Evolutionary conservation across 1,140 invertebrate genomes (phyloP).

Genomic region (Neodiprion lecontei): DNA sequence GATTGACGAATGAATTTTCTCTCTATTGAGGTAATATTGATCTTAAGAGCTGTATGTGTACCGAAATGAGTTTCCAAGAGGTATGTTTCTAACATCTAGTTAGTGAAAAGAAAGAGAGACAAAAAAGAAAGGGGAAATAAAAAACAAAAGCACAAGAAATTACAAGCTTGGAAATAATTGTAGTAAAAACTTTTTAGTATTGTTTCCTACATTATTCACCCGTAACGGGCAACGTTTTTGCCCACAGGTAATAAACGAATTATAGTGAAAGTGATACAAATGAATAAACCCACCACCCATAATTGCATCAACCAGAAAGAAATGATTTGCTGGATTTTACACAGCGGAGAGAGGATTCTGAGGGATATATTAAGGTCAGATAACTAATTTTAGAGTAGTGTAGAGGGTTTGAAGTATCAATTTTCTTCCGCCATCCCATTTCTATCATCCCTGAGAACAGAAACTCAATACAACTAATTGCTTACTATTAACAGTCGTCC

Average conservation of each 20-base stretch:
- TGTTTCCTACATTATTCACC: slow-evolving; percentile 17
- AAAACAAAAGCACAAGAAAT: too few species aligned
- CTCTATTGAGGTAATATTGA: not conserved
- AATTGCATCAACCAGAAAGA: slow-evolving; percentile 19
- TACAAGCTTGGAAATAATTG: too few species aligned
- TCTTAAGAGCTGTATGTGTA: not conserved
- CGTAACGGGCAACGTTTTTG: slow-evolving; percentile 44
- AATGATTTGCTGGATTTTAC: slow-evolving; percentile 31
- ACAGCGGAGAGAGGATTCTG: slow-evolving; percentile 27
- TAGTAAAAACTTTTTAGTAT: not conserved
- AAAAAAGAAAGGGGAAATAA: too few species aligned
- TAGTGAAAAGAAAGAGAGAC: too few species aligned
- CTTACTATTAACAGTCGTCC: not conserved
- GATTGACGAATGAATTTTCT: too few species aligned
- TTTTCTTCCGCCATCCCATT: not conserved
- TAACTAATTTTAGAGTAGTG: slow-evolving; percentile 32
- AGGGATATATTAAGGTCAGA: slow-evolving; percentile 36
- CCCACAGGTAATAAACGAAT: slow-evolving; percentile 31
- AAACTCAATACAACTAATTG: not conserved
- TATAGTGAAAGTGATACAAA: slow-evolving; percentile 19
- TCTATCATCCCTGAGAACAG: not conserved
- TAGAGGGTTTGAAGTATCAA: not conserved
- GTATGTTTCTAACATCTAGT: not conserved
- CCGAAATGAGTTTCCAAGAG: not conserved
- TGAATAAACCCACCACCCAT: slow-evolving; percentile 29